A percentile compares a stretch with the other conserved stretches of the same genome.
These are phyloP conservation scores for Phalanger gymnotis DNA, from an alignment of 2,797 vertebrate genomes.

Conservation along the genomic window DNA sequence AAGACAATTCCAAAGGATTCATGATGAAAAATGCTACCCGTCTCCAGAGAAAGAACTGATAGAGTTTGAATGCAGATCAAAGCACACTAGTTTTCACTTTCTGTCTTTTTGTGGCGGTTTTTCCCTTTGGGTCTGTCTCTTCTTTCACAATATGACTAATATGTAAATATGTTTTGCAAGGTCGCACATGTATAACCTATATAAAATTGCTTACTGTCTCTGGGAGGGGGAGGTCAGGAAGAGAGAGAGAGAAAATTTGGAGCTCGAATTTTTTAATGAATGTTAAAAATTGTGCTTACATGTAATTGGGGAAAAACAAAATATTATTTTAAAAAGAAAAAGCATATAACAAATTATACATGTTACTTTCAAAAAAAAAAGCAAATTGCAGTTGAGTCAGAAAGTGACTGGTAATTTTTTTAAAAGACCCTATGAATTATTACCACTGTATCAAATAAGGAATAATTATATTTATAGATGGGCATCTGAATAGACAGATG, in stretches of 20 bases:
- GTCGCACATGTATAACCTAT: neutral
- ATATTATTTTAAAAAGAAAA: neutral
- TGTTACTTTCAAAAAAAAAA: neutral
- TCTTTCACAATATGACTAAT: neutral
- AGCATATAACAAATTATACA: neutral
- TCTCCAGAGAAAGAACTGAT: neutral
- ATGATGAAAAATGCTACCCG: neutral
- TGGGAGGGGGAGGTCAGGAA: neutral
- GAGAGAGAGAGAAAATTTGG: neutral
- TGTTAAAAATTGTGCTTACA: neutral
- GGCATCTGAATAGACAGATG: neutral
- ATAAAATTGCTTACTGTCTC: neutral
- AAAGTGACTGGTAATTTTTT: neutral
- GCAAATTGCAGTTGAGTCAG: neutral
- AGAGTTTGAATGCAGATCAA: neutral
- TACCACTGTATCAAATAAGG: neutral
- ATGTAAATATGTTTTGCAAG: neutral
- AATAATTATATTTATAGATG: neutral
- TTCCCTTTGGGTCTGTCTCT: neutral
- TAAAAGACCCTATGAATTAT: neutral
- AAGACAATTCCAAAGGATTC: neutral
- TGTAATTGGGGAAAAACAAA: neutral
- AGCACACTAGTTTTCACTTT: no score
- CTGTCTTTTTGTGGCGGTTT: no score
- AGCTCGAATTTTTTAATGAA: neutral